A percentile compares a stretch with the other conserved stretches of the same genome.
Evolutionary conservation across 2,888 invertebrate genomes (phyloP).

Genomic region (Eupithecia abbreviata): DNA sequence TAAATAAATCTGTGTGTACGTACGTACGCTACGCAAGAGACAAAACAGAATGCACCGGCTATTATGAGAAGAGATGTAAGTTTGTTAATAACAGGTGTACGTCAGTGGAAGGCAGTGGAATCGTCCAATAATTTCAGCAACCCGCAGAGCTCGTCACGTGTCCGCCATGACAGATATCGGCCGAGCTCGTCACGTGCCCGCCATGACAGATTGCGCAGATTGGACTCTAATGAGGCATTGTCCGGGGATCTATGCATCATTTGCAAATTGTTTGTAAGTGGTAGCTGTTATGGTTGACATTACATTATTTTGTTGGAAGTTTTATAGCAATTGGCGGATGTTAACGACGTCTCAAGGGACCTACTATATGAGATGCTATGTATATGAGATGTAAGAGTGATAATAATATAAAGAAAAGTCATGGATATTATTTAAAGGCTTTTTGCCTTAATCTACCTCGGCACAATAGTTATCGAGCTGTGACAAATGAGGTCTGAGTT

Average conservation of each 20-base stretch:
- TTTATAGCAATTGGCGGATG: neutral
- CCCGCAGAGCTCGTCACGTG: neutral
- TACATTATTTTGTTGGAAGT: neutral
- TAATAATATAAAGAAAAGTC: neutral
- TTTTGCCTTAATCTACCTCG: neutral
- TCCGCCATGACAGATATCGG: neutral
- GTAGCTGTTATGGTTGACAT: neutral
- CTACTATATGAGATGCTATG: too few species aligned
- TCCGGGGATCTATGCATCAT: slow-evolving; percentile 17
- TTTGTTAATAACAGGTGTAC: neutral
- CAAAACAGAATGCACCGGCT: neutral
- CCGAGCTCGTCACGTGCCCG: neutral
- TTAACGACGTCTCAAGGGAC: too few species aligned
- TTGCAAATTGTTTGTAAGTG: slow-evolving; percentile 13
- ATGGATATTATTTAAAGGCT: neutral
- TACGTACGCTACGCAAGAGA: neutral
- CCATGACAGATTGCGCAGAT: neutral
- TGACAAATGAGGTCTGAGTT: neutral
- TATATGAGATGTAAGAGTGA: neutral
- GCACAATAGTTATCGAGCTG: neutral
- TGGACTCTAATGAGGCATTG: slow-evolving; percentile 24
- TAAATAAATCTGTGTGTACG: neutral
- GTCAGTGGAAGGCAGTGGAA: neutral
- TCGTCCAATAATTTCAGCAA: slow-evolving; percentile 23
- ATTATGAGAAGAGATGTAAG: neutral